These are phyloP conservation scores for Lontra canadensis DNA, from an alignment of 2,113 vertebrate species.

Conservation along the genomic window DNA sequence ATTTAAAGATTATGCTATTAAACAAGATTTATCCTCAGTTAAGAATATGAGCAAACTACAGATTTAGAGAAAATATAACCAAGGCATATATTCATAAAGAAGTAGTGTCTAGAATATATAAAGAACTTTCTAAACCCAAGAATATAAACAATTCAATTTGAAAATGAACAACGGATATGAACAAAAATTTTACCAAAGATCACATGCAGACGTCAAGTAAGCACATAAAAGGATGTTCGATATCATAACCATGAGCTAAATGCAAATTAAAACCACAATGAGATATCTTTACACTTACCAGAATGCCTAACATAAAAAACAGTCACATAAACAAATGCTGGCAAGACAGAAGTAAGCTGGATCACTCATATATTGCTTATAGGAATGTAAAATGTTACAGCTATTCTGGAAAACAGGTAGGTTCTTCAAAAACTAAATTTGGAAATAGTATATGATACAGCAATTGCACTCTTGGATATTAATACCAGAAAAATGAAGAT, in stretches of 20 bases:
- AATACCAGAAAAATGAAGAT: neutral
- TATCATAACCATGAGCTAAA: neutral
- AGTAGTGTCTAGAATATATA: neutral
- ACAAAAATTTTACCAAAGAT: neutral
- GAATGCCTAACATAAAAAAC: neutral
- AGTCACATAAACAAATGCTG: neutral
- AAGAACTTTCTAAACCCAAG: neutral
- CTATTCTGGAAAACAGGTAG: neutral
- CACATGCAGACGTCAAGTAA: neutral
- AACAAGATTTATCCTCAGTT: neutral
- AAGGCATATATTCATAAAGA: neutral
- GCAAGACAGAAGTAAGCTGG: neutral
- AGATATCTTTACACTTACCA: neutral
- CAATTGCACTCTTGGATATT: neutral
- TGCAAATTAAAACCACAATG: neutral
- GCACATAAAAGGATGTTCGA: neutral
- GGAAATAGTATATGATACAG: neutral
- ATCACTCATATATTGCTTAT: neutral
- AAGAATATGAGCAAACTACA: neutral
- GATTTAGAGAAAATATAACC: neutral
- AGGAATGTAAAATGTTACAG: neutral
- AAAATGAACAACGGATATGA: neutral
- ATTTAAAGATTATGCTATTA: neutral
- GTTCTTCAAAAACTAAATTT: neutral
- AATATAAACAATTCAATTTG: neutral